Evolutionary conservation across 2,888 invertebrate genomes (phyloP).

Genomic region (Podotricha telesiphe): DNA sequence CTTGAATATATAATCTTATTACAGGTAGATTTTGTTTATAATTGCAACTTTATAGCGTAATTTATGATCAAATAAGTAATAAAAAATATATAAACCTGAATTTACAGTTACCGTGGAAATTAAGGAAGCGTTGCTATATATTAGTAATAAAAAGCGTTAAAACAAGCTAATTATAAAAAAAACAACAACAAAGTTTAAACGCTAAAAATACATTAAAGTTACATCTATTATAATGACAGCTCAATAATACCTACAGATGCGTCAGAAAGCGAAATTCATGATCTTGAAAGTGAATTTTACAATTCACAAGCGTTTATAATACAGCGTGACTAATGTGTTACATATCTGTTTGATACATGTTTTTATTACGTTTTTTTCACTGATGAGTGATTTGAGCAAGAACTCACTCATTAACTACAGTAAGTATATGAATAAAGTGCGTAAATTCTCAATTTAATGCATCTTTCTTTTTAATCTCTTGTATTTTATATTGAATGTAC

Average conservation of each 20-base stretch:
- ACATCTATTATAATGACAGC: slow-evolving; percentile 12
- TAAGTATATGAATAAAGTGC: not conserved
- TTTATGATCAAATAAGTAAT: no score
- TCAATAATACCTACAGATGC: slow-evolving; percentile 14
- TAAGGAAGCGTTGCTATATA: not conserved
- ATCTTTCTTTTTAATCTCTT: no score
- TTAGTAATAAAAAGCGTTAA: not conserved
- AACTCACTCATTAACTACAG: not conserved
- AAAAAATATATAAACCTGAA: no score
- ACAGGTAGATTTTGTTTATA: not conserved
- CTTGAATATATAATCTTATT: not conserved
- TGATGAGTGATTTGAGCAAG: slow-evolving; percentile 10
- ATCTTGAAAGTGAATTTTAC: slow-evolving; percentile 70
- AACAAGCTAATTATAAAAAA: not conserved
- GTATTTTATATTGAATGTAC: no score
- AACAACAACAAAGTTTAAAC: not conserved
- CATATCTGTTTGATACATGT: slow-evolving; percentile 26
- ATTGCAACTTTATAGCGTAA: no score
- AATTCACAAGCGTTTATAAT: slow-evolving; percentile 29
- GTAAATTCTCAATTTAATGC: not conserved
- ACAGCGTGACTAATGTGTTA: slow-evolving; percentile 31
- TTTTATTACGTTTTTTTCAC: slow-evolving; percentile 20
- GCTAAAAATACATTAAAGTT: slow-evolving; percentile 9
- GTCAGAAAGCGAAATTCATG: slow-evolving; percentile 72
- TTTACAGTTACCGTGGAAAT: not conserved